Evolutionary conservation across 30 jellyfish, hydroid and myxozoan species (phyloP), one percentile per base, ranked within the genome.

Genomic region (Aurelia sp.): DNA sequence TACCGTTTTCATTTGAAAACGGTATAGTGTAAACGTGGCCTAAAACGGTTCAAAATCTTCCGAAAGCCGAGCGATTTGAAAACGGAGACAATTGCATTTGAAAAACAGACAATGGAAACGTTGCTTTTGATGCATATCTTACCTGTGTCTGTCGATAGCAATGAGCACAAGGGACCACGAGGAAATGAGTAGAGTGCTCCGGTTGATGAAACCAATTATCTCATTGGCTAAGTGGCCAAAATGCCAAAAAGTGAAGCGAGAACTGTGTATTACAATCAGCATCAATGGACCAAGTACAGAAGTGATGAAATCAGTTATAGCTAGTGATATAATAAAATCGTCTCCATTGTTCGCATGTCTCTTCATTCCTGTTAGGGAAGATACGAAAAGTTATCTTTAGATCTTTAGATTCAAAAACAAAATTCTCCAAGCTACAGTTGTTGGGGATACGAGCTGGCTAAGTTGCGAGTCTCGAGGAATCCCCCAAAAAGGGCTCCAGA

Each of bases 81-180:
- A 38, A 38, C 8, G 48, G 9, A 6, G 33, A 27, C 33, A 27
- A 27, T 27, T 27, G 48, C 48, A 38, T 38, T 38, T 38, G 44
- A 35, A 35, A 35, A 35, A 2, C 4, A 4, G 4, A 4, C 4
- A 3, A 35, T 35, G 48, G 48, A 38, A 38, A 38, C 48, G 9
- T 38, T 1, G 7, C 50, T 5, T 44, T 8, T 44, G 13, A 44
- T 9, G 55, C 55, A 64, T 16, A 17, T 16, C 75, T 13, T 64
- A 64, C 75, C 75, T 64, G 18, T 21, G 53, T 21, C 75, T 38
- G 52, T 64, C 75, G 22, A 64, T 7, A 13, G 75, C 75, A 21
- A 64, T 64, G 21, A 64, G 41, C 35, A 64, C 75, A 18, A 64
- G 44, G 35, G 75, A 64, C 75, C 75, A 64, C 0, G 75, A 18